Percentiles rank a stretch among this genome's conserved stretches.
Conservation (phyloP, 2,113 vertebrate genomes). For the Zeus faber region DNA sequence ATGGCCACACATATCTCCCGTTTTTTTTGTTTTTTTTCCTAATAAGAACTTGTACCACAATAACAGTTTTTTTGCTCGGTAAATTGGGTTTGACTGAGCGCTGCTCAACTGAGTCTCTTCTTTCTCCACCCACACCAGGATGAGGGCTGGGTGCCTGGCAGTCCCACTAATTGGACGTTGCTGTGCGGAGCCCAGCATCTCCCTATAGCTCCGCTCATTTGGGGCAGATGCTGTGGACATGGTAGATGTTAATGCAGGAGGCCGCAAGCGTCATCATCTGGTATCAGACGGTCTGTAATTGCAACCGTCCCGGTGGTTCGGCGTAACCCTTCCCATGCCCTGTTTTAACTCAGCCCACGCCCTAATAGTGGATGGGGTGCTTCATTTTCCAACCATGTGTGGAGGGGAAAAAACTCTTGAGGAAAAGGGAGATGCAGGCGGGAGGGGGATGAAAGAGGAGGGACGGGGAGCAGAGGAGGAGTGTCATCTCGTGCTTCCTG, state of each 20-base stretch:
- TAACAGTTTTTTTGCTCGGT: no score
- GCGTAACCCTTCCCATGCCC: slow-evolving; percentile 25
- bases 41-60: no score
- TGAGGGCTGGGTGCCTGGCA: background rate
- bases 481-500: slow-evolving; percentile 42
- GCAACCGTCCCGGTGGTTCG: background rate
- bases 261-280: background rate
- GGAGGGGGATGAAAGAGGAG: slow-evolving; percentile 1
- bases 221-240: background rate
- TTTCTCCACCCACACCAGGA: no score
- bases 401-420: slow-evolving; percentile 18
- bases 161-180: background rate
- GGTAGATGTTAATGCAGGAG: background rate
- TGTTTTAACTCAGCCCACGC: slow-evolving; percentile 52
- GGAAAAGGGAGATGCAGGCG: background rate
- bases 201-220: background rate
- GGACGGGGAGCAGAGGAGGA: slow-evolving; percentile 28
- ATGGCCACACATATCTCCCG: no score
- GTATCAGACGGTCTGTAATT: background rate
- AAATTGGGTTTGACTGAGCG: no score
- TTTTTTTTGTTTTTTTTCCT: no score
- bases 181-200: background rate
- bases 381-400: slow-evolving; percentile 43
- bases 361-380: slow-evolving; percentile 44
- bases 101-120: no score